phyloP scores from a whole-genome alignment of 37 sponge, comb jelly and placozoan genomes.

The Diacarnus erythraeanus region DNA sequence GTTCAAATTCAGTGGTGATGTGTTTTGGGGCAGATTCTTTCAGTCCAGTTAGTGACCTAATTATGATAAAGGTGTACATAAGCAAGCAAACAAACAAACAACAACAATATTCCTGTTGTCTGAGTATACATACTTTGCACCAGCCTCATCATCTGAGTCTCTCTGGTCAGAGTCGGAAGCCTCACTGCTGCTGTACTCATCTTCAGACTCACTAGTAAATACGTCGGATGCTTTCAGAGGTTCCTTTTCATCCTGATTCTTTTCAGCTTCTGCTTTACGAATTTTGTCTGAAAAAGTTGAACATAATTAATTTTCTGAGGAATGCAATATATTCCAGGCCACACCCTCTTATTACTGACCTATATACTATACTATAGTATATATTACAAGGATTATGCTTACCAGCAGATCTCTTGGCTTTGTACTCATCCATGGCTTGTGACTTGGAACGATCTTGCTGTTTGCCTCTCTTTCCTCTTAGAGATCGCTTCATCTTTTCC shows the following conservation, averaged over 20 bases:
- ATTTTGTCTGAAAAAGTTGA: conserved; percentile 49
- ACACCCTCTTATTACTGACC: too few species aligned
- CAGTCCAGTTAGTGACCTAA: background rate
- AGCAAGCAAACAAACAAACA: too few species aligned
- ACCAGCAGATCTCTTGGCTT: conserved; percentile 73
- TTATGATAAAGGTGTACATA: background rate
- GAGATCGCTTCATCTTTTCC: conserved; percentile 46
- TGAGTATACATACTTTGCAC: conserved; percentile 36
- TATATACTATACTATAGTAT: too few species aligned
- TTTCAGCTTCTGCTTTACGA: conserved; percentile 56
- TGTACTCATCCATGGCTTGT: conserved; percentile 86
- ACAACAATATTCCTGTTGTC: too few species aligned
- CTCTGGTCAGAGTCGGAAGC: conserved; percentile 13
- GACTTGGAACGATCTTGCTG: conserved; percentile 66
- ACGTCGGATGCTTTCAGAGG: conserved; percentile 60
- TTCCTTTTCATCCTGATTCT: conserved; percentile 33
- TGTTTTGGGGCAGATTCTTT: conserved; percentile 8
- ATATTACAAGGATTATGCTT: too few species aligned
- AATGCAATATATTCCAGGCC: too few species aligned
- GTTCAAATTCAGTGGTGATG: conserved; percentile 54
- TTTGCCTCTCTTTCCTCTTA: conserved; percentile 45
- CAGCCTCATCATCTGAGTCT: conserved; percentile 65
- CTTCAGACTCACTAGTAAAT: conserved; percentile 48
- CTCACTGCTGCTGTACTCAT: conserved; percentile 26
- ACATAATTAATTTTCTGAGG: too few species aligned